Evolutionary conservation across 1,140 invertebrate species (phyloP).

Genomic region (Papilio machaon): DNA sequence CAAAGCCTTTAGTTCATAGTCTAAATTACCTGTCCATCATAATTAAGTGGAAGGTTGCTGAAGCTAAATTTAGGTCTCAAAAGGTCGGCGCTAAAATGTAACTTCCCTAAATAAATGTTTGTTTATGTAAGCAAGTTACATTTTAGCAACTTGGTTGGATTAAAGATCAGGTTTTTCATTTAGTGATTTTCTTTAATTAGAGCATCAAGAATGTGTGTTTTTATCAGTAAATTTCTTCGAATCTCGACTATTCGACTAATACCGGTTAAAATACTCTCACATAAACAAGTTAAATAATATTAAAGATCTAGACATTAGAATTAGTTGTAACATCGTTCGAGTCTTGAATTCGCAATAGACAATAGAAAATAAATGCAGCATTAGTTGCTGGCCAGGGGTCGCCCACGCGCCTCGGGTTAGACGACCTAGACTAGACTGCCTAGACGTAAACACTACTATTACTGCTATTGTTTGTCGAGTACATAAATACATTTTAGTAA

Average conservation of each 20-base stretch:
- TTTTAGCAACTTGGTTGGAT: not conserved
- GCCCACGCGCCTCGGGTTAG: conserved; percentile 17
- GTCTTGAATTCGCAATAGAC: not conserved
- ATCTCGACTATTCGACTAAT: too few species aligned
- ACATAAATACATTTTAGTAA: not conserved
- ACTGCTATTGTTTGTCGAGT: not conserved
- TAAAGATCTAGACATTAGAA: not conserved
- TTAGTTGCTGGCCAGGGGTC: not conserved
- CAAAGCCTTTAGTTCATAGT: not conserved
- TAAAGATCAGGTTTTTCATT: not conserved
- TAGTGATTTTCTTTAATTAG: not conserved
- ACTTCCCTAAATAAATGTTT: conserved; percentile 22
- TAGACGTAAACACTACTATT: conserved; percentile 15
- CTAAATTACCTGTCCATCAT: not conserved
- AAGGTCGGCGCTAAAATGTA: not conserved
- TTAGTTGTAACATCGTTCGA: not conserved
- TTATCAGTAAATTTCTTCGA: too few species aligned
- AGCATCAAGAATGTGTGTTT: too few species aligned
- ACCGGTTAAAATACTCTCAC: too few species aligned
- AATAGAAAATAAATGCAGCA: not conserved
- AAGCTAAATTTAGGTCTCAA: conserved; percentile 14
- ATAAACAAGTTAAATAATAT: not conserved
- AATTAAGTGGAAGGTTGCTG: not conserved
- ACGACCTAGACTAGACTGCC: conserved; percentile 22
- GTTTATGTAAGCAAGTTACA: not conserved